phyloP scores from a whole-genome alignment of 2,888 invertebrate genomes.

The Pammene aurita region DNA sequence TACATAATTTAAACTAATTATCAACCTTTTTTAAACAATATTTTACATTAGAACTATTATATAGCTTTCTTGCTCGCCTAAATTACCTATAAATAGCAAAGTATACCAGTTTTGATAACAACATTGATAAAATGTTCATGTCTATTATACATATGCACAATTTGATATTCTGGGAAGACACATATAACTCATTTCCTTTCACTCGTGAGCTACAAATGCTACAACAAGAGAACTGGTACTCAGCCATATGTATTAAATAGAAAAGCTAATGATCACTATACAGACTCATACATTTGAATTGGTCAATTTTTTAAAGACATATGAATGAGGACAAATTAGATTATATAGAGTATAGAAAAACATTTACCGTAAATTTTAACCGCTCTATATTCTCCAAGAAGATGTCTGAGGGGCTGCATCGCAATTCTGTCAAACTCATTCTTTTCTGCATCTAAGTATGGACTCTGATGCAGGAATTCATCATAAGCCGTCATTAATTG shows the following conservation, averaged over 20 bases:
- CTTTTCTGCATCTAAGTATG: constrained; percentile 72
- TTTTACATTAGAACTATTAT: too few relatives aligned
- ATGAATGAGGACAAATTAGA: background rate
- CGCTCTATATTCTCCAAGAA: constrained; percentile 78
- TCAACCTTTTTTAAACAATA: too few relatives aligned
- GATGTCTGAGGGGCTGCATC: constrained; percentile 76
- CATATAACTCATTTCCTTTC: background rate
- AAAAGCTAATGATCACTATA: too few relatives aligned
- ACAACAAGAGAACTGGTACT: background rate
- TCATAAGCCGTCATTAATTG: constrained; percentile 79
- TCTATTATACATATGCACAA: too few relatives aligned
- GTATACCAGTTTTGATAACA: too few relatives aligned
- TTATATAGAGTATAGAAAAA: background rate
- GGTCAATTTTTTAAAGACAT: background rate
- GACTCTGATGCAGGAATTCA: constrained; percentile 77
- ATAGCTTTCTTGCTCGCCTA: too few relatives aligned
- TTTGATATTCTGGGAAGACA: background rate
- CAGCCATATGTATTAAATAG: too few relatives aligned
- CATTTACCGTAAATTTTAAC: constrained; percentile 74
- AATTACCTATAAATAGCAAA: too few relatives aligned
- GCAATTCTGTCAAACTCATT: constrained; percentile 79
- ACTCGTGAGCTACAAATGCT: background rate
- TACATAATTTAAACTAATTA: too few relatives aligned
- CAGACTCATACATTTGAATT: background rate
- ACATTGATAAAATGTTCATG: too few relatives aligned